Evolutionary conservation across 92 coral and sea anemone species (phyloP).

Genomic region (Epizoanthus scotinus): DNA sequence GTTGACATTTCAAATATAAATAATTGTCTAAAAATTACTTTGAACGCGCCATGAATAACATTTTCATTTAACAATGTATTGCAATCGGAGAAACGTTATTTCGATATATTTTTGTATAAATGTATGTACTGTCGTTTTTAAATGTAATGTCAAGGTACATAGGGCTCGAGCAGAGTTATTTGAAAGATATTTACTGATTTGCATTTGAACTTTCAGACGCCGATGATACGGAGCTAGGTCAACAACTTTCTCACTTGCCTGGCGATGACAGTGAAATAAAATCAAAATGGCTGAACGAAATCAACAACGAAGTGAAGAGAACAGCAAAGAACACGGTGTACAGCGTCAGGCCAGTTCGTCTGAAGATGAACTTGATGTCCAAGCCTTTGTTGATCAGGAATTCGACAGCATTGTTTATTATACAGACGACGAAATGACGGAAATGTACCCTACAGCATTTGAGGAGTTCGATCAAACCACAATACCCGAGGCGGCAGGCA

Average conservation of each 20-base stretch:
- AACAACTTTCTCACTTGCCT: not conserved
- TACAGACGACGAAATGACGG: slow-evolving; percentile 23
- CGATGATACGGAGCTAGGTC: not conserved
- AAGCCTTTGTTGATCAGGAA: slow-evolving; percentile 32
- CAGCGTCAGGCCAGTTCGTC: not conserved
- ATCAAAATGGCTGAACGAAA: slow-evolving; percentile 29
- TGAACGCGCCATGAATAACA: not conserved
- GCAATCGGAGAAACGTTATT: not conserved
- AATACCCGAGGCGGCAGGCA: not conserved
- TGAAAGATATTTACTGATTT: not conserved
- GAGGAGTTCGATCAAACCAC: not conserved
- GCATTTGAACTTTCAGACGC: not conserved
- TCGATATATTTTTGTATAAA: slow-evolving; percentile 11
- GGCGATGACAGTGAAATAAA: not conserved
- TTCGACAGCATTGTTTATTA: slow-evolving; percentile 20
- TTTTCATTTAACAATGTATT: not conserved
- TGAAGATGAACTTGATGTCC: slow-evolving; percentile 17
- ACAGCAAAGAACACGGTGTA: not conserved
- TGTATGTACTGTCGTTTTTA: not conserved
- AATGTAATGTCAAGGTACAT: too few species aligned
- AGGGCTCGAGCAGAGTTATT: not conserved
- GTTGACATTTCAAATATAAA: not conserved
- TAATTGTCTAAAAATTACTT: not conserved
- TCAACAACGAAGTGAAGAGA: not conserved
- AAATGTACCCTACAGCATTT: not conserved